phyloP scores from a whole-genome alignment of 2,797 vertebrate species.

The Falco berigora region DNA sequence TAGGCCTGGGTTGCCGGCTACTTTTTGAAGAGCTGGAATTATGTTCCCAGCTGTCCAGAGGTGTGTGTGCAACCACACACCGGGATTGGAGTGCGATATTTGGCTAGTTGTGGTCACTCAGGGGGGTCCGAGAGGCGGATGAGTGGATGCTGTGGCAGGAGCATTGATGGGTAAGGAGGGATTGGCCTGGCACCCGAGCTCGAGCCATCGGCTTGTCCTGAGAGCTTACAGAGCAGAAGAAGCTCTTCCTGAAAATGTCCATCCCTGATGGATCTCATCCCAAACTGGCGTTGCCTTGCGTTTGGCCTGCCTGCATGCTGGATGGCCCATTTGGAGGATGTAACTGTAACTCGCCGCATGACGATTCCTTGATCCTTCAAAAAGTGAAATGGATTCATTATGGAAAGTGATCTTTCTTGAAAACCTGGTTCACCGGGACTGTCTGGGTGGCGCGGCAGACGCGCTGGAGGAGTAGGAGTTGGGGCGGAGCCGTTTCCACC shows the following conservation, averaged over 20 bases:
- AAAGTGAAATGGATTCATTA: neutral
- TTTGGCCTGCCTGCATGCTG: neutral
- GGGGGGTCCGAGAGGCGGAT: neutral
- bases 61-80: neutral
- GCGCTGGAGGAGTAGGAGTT: neutral
- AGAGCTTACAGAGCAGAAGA: neutral
- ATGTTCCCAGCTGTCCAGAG: neutral
- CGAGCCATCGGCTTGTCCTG: accelerated
- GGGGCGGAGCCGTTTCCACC: neutral
- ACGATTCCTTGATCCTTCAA: neutral
- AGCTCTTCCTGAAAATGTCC: neutral
- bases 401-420: slow-evolving; percentile 41
- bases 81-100: neutral
- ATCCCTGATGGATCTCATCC: neutral
- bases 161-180: neutral
- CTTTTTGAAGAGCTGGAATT: neutral
- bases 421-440: slow-evolving; percentile 34
- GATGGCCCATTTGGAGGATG: neutral
- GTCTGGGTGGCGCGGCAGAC: neutral
- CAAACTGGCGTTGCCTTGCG: neutral
- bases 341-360: neutral
- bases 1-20: neutral
- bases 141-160: neutral
- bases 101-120: neutral
- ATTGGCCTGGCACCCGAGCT: neutral